Base-by-base conservation (phyloP, 2,888 invertebrate species). In the Drosophila peninsularis region DNA sequence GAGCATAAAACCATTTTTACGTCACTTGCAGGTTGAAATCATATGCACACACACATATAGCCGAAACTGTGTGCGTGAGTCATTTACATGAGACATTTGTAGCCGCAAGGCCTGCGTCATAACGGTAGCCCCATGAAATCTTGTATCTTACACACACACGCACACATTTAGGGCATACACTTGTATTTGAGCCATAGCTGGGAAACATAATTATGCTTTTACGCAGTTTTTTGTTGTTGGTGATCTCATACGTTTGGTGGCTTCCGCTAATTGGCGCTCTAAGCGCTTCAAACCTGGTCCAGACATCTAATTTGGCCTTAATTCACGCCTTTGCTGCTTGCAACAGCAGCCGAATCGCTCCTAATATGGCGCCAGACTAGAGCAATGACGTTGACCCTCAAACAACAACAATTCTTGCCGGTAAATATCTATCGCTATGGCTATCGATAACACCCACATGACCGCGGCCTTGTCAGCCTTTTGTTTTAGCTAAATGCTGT, bases 1-100 rank as follows among this genome's bases (percentile, higher is more conserved):
- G 85, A 78, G 71, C 85, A 88, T 82, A 75, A 84, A 81, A 78
- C 70, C 56, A 69, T 77, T 60, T 82, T 84, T 76, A 76, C 87
- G 80, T 85, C 78, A 88, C 77, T 68, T 71, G 71, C 85, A 72
- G 79, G 67, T 73, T 77, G 72, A 65, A 75, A 73, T 71, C 64
- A 71, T 70, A n/a, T 19, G n/a, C 27, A 52, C 13, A 44, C 27
- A 63, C 24, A 21, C 10, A 27, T 37, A 53, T 54, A 34, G 30
- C 3, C 10, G 37, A 56, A 58, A 32, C 11, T 55, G 67, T 71
- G 42, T 73, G 61, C 44, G 66, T 78, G 68, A 55, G 62, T 81
- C 74, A 83, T 69, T 81, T 75, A 47, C 39, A 52, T 68, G 53
- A 53, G 37, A 58, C 39, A 42, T 53, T 39, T 50, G 21, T 49